Evolutionary conservation across 1,140 invertebrate genomes (phyloP).

Genomic region (Papilio glaucus): DNA sequence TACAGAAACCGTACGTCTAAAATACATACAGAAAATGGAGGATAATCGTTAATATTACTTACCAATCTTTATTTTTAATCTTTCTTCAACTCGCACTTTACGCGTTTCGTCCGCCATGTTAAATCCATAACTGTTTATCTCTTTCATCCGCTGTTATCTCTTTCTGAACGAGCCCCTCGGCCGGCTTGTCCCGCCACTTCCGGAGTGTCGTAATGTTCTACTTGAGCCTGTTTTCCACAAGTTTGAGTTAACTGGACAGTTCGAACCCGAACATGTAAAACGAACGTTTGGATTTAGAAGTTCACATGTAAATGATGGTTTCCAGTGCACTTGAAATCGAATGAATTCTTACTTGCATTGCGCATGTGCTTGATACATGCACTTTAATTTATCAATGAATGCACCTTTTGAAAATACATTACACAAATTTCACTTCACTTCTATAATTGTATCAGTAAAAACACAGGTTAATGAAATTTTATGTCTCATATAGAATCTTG

Average conservation of each 20-base stretch:
- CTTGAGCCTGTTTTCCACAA: constrained; percentile 72
- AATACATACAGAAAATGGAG: not conserved
- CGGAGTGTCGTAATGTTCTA: constrained; percentile 83
- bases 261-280: constrained; percentile 55
- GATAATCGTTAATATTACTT: constrained; percentile 74
- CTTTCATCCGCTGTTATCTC: constrained; percentile 83
- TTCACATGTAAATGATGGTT: constrained; percentile 50
- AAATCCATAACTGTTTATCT: constrained; percentile 88
- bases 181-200: constrained; percentile 82
- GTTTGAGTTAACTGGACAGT: constrained; percentile 52
- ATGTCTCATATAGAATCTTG: constrained; percentile 51
- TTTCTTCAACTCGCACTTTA: constrained; percentile 93
- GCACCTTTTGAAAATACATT: constrained; percentile 61
- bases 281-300: constrained; percentile 47
- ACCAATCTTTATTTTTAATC: constrained; percentile 95
- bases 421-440: constrained; percentile 53
- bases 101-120: constrained; percentile 93
- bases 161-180: constrained; percentile 81
- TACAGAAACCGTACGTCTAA: not conserved
- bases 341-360: constrained; percentile 62
- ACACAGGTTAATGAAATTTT: constrained; percentile 41
- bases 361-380: constrained; percentile 76
- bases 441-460: constrained; percentile 38
- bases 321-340: constrained; percentile 51
- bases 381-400: constrained; percentile 75